Percentiles rank a stretch among this genome's conserved stretches.
These are phyloP conservation scores for Desmodus rotundus DNA, from an alignment of 2,113 vertebrate genomes.

Conservation along the genomic window DNA sequence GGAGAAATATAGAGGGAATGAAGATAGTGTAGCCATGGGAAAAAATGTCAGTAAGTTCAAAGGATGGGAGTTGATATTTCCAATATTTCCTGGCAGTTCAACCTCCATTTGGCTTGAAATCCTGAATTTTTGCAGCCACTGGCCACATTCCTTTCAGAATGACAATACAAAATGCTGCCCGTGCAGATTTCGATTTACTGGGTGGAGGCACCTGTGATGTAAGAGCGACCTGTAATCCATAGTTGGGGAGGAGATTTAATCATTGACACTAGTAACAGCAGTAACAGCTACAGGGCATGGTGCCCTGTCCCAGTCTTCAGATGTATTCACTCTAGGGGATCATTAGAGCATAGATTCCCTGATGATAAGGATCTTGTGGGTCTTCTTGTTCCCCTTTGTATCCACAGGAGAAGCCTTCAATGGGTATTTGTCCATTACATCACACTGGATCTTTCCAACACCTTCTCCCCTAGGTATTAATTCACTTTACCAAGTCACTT, in stretches of 20 bases:
- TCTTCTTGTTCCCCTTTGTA: neutral
- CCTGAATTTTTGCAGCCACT: neutral
- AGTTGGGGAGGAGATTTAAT: neutral
- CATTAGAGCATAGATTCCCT: neutral
- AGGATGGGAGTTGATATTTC: neutral
- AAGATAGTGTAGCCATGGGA: neutral
- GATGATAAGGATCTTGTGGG: neutral
- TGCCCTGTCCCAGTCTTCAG: neutral
- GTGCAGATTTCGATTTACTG: accelerated
- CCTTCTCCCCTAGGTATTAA: neutral
- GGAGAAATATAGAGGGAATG: neutral
- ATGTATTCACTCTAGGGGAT: neutral
- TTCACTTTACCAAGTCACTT: neutral
- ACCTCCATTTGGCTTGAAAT: neutral
- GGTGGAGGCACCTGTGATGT: neutral
- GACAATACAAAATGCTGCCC: neutral
- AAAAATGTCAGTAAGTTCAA: neutral
- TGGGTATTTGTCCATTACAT: neutral
- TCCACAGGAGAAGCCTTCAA: neutral
- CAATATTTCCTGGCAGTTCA: neutral
- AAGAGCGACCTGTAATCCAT: neutral
- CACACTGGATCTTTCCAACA: neutral
- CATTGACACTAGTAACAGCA: neutral
- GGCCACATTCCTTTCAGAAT: neutral
- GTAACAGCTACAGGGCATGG: neutral